These are phyloP conservation scores for Platichthys flesus DNA, from an alignment of 2,113 vertebrate species.

Conservation along the genomic window DNA sequence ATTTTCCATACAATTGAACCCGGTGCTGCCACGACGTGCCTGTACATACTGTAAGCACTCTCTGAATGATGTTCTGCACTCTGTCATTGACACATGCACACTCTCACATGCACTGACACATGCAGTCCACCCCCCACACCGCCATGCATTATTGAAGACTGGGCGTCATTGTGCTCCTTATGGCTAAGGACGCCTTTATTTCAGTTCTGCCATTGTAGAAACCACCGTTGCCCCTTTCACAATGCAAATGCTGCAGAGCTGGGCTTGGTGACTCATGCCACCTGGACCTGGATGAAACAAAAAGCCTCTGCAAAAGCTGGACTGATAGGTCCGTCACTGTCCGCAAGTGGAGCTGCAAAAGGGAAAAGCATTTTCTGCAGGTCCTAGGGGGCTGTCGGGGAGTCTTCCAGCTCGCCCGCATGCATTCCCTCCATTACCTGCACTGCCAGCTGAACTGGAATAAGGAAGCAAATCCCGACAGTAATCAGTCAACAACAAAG, in stretches of 20 bases:
- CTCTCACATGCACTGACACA: conserved; percentile 25
- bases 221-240: conserved; percentile 6
- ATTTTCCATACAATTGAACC: conserved; percentile 81
- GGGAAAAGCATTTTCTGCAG: conserved; percentile 42
- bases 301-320: conserved; percentile 18
- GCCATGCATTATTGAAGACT: conserved; percentile 68
- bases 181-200: conserved; percentile 24
- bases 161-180: conserved; percentile 27
- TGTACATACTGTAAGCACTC: conserved; percentile 57
- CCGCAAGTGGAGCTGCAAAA: conserved; percentile 14
- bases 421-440: conserved; percentile 50
- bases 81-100: conserved; percentile 50
- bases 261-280: conserved; percentile 25
- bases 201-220: conserved; percentile 23
- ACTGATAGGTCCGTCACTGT: conserved; percentile 36
- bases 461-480: conserved; percentile 59
- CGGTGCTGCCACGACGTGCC: conserved; percentile 44
- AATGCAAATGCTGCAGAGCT: conserved; percentile 36
- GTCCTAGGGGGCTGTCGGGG: conserved; percentile 40
- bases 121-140: conserved; percentile 5
- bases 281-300: conserved; percentile 41
- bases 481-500: conserved; percentile 63
- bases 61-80: conserved; percentile 51
- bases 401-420: conserved; percentile 36
- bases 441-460: conserved; percentile 59